These are phyloP conservation scores for Bradypus variegatus DNA, from an alignment of 2,797 vertebrate species.

Conservation along the genomic window DNA sequence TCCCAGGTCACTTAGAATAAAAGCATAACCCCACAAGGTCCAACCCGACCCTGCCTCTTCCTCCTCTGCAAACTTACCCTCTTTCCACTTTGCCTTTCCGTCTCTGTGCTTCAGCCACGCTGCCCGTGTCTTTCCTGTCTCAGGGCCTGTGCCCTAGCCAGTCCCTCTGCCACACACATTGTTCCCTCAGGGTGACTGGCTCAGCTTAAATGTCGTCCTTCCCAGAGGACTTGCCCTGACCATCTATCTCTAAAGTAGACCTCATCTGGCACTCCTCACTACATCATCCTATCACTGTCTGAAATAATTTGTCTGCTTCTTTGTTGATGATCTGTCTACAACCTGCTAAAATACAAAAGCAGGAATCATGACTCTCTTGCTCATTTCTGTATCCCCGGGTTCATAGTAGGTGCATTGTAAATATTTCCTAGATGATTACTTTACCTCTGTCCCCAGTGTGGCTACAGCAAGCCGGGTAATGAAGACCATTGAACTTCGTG, in stretches of 20 bases:
- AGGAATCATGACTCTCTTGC: not conserved
- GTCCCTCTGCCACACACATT: not conserved
- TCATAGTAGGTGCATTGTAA: not conserved
- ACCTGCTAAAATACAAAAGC: not conserved
- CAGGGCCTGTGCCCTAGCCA: not conserved
- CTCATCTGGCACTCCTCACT: not conserved
- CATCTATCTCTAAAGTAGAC: not conserved
- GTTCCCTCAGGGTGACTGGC: not conserved
- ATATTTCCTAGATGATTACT: not conserved
- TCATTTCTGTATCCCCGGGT: not conserved
- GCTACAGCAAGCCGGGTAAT: not conserved
- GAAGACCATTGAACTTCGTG: not conserved
- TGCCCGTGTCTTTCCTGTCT: not conserved
- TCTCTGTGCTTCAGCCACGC: not conserved
- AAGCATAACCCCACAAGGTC: not conserved
- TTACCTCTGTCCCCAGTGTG: not conserved
- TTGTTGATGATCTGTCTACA: conserved; percentile 8
- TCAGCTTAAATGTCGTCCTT: not conserved
- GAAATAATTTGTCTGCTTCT: not conserved
- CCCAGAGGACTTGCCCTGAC: not conserved
- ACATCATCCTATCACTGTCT: not conserved
- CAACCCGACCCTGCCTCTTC: not conserved
- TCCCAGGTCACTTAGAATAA: not conserved
- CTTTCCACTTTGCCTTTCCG: not conserved
- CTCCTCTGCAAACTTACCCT: not conserved